Conservation (phyloP, 1,140 invertebrate species). For the Anthonomus grandis region DNA sequence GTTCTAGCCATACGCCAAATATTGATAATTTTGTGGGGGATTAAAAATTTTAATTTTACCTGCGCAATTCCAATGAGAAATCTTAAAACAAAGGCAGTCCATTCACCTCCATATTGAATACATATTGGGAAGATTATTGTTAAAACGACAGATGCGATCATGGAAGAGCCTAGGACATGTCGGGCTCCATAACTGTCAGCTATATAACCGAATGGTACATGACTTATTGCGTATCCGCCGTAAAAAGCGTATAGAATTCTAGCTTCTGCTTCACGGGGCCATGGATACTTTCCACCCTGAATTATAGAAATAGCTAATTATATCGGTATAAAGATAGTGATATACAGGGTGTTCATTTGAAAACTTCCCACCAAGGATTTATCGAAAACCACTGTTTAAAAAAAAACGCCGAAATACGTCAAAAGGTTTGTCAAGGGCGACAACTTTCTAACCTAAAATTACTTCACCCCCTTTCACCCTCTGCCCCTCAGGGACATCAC, state of each 20-base stretch:
- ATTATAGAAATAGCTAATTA: constrained; percentile 4
- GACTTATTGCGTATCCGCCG: constrained; percentile 12
- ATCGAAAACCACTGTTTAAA: no score
- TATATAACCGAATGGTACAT: constrained; percentile 18
- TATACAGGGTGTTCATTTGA: no score
- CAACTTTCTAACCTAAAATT: no score
- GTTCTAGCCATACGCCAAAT: no score
- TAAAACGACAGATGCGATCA: constrained; percentile 5
- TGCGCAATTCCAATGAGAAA: constrained; percentile 9
- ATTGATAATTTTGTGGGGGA: no score
- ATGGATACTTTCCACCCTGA: constrained; percentile 18
- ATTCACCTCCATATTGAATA: constrained; percentile 3
- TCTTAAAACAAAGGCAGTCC: constrained; percentile 10
- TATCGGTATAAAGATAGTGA: neutral
- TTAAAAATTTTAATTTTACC: no score
- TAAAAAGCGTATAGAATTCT: constrained; percentile 20
- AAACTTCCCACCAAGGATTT: no score
- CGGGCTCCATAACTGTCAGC: constrained; percentile 21
- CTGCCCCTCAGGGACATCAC: no score
- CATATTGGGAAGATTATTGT: constrained; percentile 6
- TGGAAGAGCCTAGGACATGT: constrained; percentile 17
- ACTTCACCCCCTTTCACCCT: no score
- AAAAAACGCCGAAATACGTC: no score
- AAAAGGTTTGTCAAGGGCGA: no score
- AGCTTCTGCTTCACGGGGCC: constrained; percentile 6